Evolutionary conservation across 2,113 vertebrate species (phyloP).

Genomic region (Rhea pennata): DNA sequence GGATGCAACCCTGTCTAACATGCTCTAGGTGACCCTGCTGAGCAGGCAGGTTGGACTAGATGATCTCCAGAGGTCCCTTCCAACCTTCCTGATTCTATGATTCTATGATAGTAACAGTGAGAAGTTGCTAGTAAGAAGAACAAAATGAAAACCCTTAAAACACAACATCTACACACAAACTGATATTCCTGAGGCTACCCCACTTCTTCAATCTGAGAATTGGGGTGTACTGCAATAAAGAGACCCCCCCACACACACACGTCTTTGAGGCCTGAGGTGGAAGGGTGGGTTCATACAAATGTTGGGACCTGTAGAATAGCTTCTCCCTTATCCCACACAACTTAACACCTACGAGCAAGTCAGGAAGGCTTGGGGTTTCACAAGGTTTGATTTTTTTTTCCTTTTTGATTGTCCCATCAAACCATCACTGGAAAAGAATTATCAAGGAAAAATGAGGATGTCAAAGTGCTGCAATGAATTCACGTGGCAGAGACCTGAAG

Average conservation of each 20-base stretch:
- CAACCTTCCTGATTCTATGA: too few species aligned
- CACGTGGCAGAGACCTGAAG: neutral
- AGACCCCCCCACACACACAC: accelerated
- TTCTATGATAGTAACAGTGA: neutral
- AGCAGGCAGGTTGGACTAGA: too few species aligned
- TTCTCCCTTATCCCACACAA: neutral
- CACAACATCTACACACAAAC: accelerated
- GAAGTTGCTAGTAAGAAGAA: neutral
- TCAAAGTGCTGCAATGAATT: neutral
- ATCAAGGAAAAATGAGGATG: neutral
- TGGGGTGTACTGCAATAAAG: neutral
- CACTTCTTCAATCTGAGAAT: neutral
- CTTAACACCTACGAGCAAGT: neutral
- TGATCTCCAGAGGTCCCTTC: too few species aligned
- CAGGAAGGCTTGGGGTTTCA: neutral
- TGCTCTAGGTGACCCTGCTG: too few species aligned
- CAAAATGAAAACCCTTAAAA: neutral
- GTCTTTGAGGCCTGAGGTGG: neutral
- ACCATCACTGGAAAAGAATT: neutral
- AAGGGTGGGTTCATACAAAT: neutral
- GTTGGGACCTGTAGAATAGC: neutral
- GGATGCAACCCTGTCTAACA: too few species aligned
- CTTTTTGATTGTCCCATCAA: neutral
- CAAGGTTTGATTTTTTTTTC: neutral
- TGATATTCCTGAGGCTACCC: neutral